phyloP scores from a whole-genome alignment of 2,888 invertebrate genomes.

The Melieria picta region DNA sequence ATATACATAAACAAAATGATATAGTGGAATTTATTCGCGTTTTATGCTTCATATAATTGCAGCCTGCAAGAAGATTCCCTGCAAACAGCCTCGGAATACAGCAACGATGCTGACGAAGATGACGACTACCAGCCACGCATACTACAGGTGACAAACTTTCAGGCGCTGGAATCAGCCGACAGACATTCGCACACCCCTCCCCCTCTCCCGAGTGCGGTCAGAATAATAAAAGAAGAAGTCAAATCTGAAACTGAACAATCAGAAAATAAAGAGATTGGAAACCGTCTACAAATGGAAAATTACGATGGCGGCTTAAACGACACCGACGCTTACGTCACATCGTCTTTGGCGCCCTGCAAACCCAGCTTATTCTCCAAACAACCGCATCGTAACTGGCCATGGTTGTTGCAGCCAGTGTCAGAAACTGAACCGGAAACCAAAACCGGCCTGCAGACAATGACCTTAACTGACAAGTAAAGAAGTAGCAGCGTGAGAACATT shows the following conservation, averaged over 20 bases:
- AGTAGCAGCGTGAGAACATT: not conserved
- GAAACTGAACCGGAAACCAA: too few species aligned
- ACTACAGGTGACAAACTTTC: conserved; percentile 63
- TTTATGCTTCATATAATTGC: not conserved
- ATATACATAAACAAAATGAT: too few species aligned
- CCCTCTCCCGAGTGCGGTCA: not conserved
- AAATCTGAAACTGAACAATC: conserved; percentile 39
- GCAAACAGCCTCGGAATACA: conserved; percentile 25
- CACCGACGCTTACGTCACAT: conserved; percentile 18
- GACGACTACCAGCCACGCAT: conserved; percentile 60
- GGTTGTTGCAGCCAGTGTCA: conserved; percentile 57
- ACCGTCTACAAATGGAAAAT: conserved; percentile 1
- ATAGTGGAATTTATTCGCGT: not conserved
- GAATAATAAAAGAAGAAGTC: conserved; percentile 47
- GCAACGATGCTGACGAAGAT: conserved; percentile 40
- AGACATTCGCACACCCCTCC: not conserved
- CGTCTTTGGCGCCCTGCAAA: conserved; percentile 49
- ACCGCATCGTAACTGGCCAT: conserved; percentile 66
- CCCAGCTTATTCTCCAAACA: conserved; percentile 64
- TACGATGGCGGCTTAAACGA: conserved; percentile 16
- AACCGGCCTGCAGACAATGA: too few species aligned
- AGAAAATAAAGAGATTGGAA: conserved; percentile 28
- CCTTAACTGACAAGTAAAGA: not conserved
- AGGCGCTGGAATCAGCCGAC: conserved; percentile 38
- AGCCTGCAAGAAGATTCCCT: conserved; percentile 39